Base-by-base conservation (phyloP, 2,888 invertebrate species). In the Cantharis rufa region DNA sequence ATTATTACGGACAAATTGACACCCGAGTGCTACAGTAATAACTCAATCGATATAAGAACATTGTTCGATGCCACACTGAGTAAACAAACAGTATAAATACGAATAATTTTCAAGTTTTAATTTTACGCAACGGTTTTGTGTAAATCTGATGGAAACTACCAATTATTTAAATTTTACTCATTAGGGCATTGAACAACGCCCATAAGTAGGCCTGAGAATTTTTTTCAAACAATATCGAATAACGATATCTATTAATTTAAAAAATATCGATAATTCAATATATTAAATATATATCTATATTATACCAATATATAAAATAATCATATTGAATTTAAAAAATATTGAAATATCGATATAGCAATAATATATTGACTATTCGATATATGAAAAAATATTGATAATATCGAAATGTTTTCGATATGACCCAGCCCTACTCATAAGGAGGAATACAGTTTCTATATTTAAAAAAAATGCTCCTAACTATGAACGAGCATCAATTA, bases 401-500 rank as follows among this genome's bases (percentile, higher is more conserved):
- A 13, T n/a, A n/a, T 28, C 27, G 3, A 10, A 28, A 28, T 10
- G 10, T 28, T n/a, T 24, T 68, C 28, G 28, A 15, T 13, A 27
- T 11, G 15, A 32, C 32, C 13, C 69, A 15, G 15, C 21, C 27
- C 69, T 32, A 28, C 32, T 32, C 16, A 27, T 69, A 27, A 28
- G 11, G 15, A 48, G 48, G 48, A 48, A 48, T 48, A 48, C n/a
- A n/a, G 15, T 28, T 69, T 28, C 69, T 32, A 69, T 69, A 69
- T 16, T n/a, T 21, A 66, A 66, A 13, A 64, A 24, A 66, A 63
- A 66, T 71, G 48, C 48, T 15, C 68, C 66, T 18, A 28, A 28
- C n/a, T 62, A 64, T 28, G 10, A 64, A 62, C 24, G 32, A 73
- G 62, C 21, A 16, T 69, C 63, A 75, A 73, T 48, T 62, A 75